Percentiles rank a stretch among this genome's conserved stretches.
These are phyloP conservation scores for Hecatera dysodea DNA, from an alignment of 2,888 invertebrate species.

Conservation along the genomic window DNA sequence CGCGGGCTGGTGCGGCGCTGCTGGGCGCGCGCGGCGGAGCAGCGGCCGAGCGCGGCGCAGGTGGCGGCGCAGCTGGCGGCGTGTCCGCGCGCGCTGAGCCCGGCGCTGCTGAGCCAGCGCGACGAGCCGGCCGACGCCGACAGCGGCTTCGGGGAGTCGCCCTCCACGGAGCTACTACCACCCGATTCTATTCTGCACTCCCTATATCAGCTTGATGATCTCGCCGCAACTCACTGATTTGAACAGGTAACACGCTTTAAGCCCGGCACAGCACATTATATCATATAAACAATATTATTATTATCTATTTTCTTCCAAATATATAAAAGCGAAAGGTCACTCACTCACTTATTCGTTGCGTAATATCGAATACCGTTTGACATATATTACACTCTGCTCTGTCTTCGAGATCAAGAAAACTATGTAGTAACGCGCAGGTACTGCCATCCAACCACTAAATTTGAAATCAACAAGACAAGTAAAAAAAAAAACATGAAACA, in stretches of 20 bases:
- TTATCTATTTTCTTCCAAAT: too few relatives aligned
- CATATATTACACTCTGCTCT: slow-evolving; percentile 31
- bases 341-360: too few relatives aligned
- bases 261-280: too few relatives aligned
- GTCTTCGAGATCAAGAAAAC: too few relatives aligned
- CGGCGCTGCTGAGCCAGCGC: slow-evolving; percentile 65
- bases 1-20: slow-evolving; percentile 93
- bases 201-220: slow-evolving; percentile 28
- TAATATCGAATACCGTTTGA: too few relatives aligned
- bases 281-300: too few relatives aligned
- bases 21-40: slow-evolving; percentile 93
- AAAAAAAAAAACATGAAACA: too few relatives aligned
- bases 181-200: slow-evolving; percentile 31
- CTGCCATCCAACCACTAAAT: too few relatives aligned
- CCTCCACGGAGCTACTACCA: slow-evolving; percentile 54
- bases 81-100: slow-evolving; percentile 89
- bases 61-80: slow-evolving; percentile 94
- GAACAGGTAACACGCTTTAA: background rate
- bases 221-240: slow-evolving; percentile 22
- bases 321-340: too few relatives aligned
- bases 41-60: slow-evolving; percentile 93
- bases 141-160: slow-evolving; percentile 68
- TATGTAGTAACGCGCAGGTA: too few relatives aligned
- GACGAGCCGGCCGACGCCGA: slow-evolving; percentile 64
- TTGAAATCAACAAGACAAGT: too few relatives aligned